Evolutionary conservation across 2,888 invertebrate genomes (phyloP).

Genomic region (Leucania comma): DNA sequence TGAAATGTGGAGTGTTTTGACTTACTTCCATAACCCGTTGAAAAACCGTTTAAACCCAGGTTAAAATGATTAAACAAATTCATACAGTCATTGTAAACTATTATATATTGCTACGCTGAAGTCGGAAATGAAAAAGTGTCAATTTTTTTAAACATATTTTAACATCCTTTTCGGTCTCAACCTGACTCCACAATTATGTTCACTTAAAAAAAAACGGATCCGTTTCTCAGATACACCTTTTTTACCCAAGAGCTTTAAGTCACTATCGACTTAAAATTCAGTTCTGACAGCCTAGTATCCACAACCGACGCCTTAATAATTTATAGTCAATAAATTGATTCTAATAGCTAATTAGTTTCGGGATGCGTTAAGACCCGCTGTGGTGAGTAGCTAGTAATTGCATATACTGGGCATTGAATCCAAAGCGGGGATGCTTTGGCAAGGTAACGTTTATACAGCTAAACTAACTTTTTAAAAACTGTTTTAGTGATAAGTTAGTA

Average conservation of each 20-base stretch:
- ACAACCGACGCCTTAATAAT: conserved; percentile 18
- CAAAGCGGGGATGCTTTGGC: conserved; percentile 11
- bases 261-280: not conserved
- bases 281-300: not conserved
- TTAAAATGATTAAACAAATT: not conserved
- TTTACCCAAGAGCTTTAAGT: not conserved
- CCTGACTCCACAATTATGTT: not conserved
- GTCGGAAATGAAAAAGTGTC: not conserved
- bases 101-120: not conserved
- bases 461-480: not conserved
- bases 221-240: not conserved
- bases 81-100: no score
- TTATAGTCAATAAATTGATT: conserved; percentile 30
- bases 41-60: not conserved
- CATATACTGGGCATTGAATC: conserved; percentile 21
- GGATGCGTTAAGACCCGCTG: conserved; percentile 15
- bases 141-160: no score
- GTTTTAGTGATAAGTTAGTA: not conserved
- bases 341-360: conserved; percentile 33
- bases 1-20: conserved; percentile 10
- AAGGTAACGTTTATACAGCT: not conserved
- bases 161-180: no score
- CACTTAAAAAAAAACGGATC: not conserved
- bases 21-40: not conserved
- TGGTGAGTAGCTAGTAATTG: conserved; percentile 1